phyloP scores from a whole-genome alignment of 2,888 invertebrate species.

The Stenotaenia linearis region DNA sequence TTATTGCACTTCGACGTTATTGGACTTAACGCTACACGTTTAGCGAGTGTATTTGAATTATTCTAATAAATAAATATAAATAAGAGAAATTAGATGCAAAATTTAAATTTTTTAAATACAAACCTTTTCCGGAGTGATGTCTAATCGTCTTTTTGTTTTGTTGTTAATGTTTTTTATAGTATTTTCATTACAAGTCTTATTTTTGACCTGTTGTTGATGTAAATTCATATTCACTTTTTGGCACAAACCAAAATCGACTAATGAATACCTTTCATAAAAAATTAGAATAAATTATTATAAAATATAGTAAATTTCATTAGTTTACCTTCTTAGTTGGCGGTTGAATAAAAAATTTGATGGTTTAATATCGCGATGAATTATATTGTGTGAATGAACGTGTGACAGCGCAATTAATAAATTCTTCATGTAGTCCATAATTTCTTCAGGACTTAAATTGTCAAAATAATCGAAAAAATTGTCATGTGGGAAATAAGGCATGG shows the following conservation, averaged over 20 bases:
- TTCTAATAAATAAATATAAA: not conserved
- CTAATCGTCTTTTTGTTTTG: not conserved
- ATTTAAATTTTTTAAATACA: not conserved
- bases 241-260: conserved; percentile 86
- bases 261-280: conserved; percentile 50
- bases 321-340: conserved; percentile 52
- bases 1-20: not conserved
- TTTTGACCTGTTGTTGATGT: not conserved
- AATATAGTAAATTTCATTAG: not conserved
- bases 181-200: not conserved
- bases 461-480: conserved; percentile 48
- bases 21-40: not conserved
- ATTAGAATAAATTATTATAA: not conserved
- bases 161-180: not conserved
- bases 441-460: conserved; percentile 44
- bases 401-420: conserved; percentile 70
- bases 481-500: conserved; percentile 84
- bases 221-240: conserved; percentile 49
- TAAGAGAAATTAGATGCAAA: not conserved
- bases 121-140: not conserved
- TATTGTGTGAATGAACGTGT: conserved; percentile 73
- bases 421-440: conserved; percentile 70
- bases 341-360: conserved; percentile 87
- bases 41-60: not conserved
- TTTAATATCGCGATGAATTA: conserved; percentile 85